Evolutionary conservation across 2,797 vertebrate genomes (phyloP).

Genomic region (Scomberomorus guttatus): DNA sequence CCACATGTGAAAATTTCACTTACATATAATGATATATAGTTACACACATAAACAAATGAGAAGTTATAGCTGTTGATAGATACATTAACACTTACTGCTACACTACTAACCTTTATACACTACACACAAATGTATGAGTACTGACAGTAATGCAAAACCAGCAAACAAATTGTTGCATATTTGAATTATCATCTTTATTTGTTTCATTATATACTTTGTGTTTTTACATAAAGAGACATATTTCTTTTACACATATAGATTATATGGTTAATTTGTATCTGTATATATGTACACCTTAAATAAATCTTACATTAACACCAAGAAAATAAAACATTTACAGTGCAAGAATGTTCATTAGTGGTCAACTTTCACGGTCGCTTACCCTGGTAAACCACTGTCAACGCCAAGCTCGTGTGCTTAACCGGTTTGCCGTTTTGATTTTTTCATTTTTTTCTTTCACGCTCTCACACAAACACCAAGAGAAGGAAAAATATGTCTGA

Average conservation of each 20-base stretch:
- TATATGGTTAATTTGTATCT: conserved; percentile 86
- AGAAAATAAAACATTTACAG: conserved; percentile 85
- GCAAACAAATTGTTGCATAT: conserved; percentile 69
- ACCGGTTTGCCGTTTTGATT: conserved; percentile 21
- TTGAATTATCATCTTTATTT: conserved; percentile 85
- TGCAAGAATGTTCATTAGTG: conserved; percentile 78
- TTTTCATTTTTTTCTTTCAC: conserved; percentile 33
- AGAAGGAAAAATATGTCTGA: conserved; percentile 5
- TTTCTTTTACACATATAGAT: conserved; percentile 87
- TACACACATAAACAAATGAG: too few relatives aligned
- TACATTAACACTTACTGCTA: not conserved
- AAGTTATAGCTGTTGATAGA: not conserved
- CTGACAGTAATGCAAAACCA: conserved; percentile 26
- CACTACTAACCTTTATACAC: too few relatives aligned
- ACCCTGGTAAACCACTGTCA: conserved; percentile 59
- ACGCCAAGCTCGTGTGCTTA: conserved; percentile 59
- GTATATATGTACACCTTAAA: conserved; percentile 87
- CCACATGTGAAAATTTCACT: too few relatives aligned
- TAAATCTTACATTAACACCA: conserved; percentile 84
- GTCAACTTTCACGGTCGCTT: conserved; percentile 52
- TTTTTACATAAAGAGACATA: conserved; percentile 87
- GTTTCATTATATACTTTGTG: conserved; percentile 86
- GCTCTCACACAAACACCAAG: conserved; percentile 41
- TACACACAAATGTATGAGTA: too few relatives aligned
- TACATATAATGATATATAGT: too few relatives aligned